A percentile compares a stretch with the other conserved stretches of the same genome.
Evolutionary conservation across 2,888 invertebrate species (phyloP).

Genomic region (Sclerodermus sp.): DNA sequence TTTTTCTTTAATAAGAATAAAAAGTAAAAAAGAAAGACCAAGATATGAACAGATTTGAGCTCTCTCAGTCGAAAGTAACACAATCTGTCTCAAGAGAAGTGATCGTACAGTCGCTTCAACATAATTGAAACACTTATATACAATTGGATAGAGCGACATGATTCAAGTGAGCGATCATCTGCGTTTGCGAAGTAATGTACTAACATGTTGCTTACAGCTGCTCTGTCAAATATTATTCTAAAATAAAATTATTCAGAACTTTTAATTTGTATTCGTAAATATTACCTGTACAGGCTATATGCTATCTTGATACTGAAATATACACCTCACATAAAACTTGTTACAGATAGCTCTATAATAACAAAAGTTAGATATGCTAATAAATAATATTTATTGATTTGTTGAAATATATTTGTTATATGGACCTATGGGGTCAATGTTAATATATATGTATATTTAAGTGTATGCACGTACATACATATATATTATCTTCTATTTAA

Average conservation of each 20-base stretch:
- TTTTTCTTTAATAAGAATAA: constrained; percentile 9
- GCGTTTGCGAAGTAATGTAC: constrained; percentile 19
- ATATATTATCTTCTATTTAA: background rate
- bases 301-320: constrained; percentile 29
- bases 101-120: constrained; percentile 13
- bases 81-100: constrained; percentile 19
- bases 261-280: constrained; percentile 21
- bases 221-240: constrained; percentile 14
- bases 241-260: constrained; percentile 3
- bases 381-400: too few species aligned
- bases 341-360: constrained; percentile 18
- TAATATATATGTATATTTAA: background rate
- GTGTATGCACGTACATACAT: background rate
- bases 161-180: constrained; percentile 17
- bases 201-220: constrained; percentile 25
- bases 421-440: background rate
- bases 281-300: constrained; percentile 30
- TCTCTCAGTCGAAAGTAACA: constrained; percentile 20
- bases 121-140: constrained; percentile 37
- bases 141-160: constrained; percentile 40
- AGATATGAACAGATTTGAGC: constrained; percentile 11
- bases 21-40: constrained; percentile 8
- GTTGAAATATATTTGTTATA: background rate
- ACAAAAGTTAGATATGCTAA: background rate
- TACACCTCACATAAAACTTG: constrained; percentile 31